These are phyloP conservation scores for Sepioteuthis lessoniana DNA, from an alignment of 2,888 invertebrate species.

Conservation along the genomic window DNA sequence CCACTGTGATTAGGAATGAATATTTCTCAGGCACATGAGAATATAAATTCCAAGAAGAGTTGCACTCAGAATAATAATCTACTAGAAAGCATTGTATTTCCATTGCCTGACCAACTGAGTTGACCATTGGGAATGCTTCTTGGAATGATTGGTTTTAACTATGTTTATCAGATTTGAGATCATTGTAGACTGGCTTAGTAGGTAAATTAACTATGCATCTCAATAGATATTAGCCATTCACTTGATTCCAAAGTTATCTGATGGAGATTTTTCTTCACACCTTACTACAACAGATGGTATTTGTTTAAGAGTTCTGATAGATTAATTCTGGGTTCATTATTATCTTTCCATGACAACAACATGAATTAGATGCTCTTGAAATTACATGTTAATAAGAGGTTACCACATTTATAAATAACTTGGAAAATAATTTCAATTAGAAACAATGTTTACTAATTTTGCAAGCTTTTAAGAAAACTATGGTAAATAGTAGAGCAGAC, in stretches of 20 bases:
- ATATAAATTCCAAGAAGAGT: neutral
- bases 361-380: no score
- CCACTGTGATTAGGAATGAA: neutral
- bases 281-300: neutral
- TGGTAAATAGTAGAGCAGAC: no score
- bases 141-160: neutral
- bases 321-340: neutral
- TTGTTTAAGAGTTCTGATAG: neutral
- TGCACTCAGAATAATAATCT: neutral
- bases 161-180: neutral
- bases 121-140: neutral
- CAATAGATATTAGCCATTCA: neutral
- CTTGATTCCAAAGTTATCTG: neutral
- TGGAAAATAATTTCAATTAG: no score
- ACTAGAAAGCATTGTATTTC: neutral
- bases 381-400: no score
- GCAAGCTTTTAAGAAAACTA: no score
- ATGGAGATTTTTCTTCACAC: neutral
- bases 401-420: no score
- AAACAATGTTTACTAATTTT: no score
- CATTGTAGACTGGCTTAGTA: neutral
- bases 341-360: neutral
- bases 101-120: neutral
- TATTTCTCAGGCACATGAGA: neutral
- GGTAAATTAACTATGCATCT: neutral